Evolutionary conservation across 2,113 vertebrate genomes (phyloP).

Genomic region (Tonatia bakeri): DNA sequence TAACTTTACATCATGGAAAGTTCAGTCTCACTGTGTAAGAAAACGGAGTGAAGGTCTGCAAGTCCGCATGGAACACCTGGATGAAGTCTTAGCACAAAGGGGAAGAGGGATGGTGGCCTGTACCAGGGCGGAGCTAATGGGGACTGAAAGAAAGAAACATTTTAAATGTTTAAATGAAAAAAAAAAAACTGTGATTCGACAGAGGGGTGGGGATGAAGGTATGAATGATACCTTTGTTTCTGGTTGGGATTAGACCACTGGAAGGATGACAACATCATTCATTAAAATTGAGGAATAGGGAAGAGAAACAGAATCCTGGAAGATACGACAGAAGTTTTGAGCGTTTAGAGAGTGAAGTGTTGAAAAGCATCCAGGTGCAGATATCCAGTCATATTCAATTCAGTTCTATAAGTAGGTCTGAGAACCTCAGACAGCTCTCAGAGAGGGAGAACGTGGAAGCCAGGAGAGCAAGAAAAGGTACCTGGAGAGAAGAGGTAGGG

Average conservation of each 20-base stretch:
- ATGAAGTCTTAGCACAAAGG: background rate
- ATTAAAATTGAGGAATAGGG: background rate
- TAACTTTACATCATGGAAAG: background rate
- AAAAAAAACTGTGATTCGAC: background rate
- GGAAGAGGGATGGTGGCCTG: rapidly evolving
- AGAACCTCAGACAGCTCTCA: background rate
- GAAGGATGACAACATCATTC: background rate
- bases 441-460: background rate
- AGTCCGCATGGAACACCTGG: background rate
- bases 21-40: background rate
- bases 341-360: background rate
- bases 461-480: background rate
- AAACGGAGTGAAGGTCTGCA: background rate
- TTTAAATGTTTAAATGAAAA: background rate
- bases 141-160: background rate
- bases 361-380: background rate
- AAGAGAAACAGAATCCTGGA: background rate
- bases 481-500: rapidly evolving
- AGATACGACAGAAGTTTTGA: background rate
- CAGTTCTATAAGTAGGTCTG: background rate
- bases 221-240: background rate
- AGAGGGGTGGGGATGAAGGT: background rate
- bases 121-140: background rate
- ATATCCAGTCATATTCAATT: background rate
- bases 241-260: background rate